These are phyloP conservation scores for Coturnix japonica DNA, from an alignment of 2,113 vertebrate genomes.

Conservation along the genomic window DNA sequence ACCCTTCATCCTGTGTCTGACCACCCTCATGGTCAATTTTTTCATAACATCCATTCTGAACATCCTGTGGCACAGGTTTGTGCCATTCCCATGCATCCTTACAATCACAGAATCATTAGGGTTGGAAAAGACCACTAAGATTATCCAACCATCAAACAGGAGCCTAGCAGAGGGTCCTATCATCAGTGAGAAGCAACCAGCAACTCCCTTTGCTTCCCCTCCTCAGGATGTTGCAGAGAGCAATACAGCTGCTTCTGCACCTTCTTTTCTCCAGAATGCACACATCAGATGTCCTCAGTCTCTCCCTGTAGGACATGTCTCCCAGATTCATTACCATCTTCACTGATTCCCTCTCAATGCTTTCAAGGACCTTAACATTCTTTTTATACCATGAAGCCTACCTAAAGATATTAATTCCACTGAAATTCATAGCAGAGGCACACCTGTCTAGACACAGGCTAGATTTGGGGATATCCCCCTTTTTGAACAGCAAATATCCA, in stretches of 20 bases:
- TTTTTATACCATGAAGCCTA: not conserved
- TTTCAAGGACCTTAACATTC: not conserved
- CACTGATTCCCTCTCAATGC: not conserved
- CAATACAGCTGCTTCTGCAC: not conserved
- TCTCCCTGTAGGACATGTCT: not conserved
- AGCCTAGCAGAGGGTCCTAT: not conserved
- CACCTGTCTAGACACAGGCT: not conserved
- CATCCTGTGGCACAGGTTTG: not conserved
- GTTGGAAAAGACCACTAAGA: too few relatives aligned
- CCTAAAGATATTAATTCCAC: not conserved
- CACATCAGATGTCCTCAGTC: not conserved
- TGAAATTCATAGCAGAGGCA: not conserved
- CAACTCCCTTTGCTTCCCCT: not conserved
- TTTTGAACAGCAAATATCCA: not conserved
- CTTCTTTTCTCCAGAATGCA: not conserved
- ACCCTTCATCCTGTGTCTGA: not conserved
- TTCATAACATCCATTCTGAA: not conserved
- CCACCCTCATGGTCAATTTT: not conserved
- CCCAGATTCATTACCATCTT: not conserved
- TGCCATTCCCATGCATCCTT: not conserved
- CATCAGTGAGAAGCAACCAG: not conserved
- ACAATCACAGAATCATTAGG: too few relatives aligned
- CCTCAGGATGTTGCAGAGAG: not conserved
- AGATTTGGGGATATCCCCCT: not conserved
- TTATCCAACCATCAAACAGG: too few relatives aligned